These are phyloP conservation scores for Habrosyne pyritoides DNA, from an alignment of 2,888 invertebrate species.

Conservation along the genomic window DNA sequence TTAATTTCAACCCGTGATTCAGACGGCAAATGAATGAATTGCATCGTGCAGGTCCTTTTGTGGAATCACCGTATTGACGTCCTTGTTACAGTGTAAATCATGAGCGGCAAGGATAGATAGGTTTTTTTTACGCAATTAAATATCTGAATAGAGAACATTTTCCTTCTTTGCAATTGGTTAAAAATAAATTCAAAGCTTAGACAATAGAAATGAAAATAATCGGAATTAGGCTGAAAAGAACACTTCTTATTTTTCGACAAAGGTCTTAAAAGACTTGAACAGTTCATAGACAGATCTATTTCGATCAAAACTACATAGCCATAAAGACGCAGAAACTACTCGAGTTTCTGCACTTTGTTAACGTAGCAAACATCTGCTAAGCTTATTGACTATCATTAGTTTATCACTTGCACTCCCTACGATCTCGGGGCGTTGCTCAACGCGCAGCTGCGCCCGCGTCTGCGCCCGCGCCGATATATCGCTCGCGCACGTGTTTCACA, in stretches of 20 bases:
- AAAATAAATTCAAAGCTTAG: too few species aligned
- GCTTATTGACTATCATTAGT: not conserved
- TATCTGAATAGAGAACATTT: too few species aligned
- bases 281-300: too few species aligned
- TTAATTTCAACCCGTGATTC: constrained; percentile 27
- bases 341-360: not conserved
- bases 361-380: not conserved
- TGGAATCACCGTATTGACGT: constrained; percentile 13
- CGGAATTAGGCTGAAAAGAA: too few species aligned
- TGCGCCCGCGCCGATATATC: constrained; percentile 31
- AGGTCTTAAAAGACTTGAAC: too few species aligned
- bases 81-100: constrained; percentile 10
- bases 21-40: constrained; percentile 31
- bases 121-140: too few species aligned
- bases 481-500: constrained; percentile 35
- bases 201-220: not conserved
- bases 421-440: constrained; percentile 24
- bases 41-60: constrained; percentile 37
- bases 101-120: constrained; percentile 5
- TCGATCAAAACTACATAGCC: too few species aligned
- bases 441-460: constrained; percentile 41
- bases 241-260: too few species aligned
- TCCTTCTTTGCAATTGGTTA: too few species aligned
- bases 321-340: too few species aligned
- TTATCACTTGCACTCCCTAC: constrained; percentile 1